A percentile compares a stretch with the other conserved stretches of the same genome.
Evolutionary conservation across 2,888 invertebrate species (phyloP).

Genomic region (Kryphioiulus occultus): DNA sequence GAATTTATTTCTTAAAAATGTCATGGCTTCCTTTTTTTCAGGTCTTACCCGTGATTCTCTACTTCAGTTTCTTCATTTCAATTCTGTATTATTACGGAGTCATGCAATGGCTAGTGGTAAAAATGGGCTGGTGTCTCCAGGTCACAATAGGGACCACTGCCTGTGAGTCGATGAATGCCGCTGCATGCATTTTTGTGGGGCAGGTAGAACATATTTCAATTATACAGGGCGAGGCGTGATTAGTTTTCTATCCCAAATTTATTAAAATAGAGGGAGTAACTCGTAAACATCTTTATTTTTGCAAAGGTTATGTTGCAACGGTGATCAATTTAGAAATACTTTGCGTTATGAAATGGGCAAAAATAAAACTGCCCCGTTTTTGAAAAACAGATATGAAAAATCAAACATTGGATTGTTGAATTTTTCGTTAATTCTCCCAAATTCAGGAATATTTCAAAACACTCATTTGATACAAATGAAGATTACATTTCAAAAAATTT

Average conservation of each 20-base stretch:
- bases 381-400: too few relatives aligned
- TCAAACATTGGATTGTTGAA: too few relatives aligned
- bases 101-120: slow-evolving; percentile 84
- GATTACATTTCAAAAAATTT: too few relatives aligned
- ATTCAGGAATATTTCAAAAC: too few relatives aligned
- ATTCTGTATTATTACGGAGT: slow-evolving; percentile 87
- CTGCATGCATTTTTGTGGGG: slow-evolving; percentile 93
- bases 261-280: too few relatives aligned
- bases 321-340: too few relatives aligned
- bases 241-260: neutral
- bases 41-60: slow-evolving; percentile 89
- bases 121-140: slow-evolving; percentile 80
- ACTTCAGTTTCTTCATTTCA: slow-evolving; percentile 90
- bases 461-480: too few relatives aligned
- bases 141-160: slow-evolving; percentile 83
- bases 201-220: slow-evolving; percentile 70
- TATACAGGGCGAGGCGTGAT: neutral
- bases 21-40: slow-evolving; percentile 61
- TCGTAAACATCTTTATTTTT: too few relatives aligned
- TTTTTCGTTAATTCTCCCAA: too few relatives aligned
- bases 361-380: too few relatives aligned
- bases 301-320: too few relatives aligned
- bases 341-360: too few relatives aligned
- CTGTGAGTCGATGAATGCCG: slow-evolving; percentile 90
- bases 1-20: neutral